Evolutionary conservation across 2,113 vertebrate genomes (phyloP), one percentile per base, ranked within the genome.

Genomic region (Brienomyrus longianalis): DNA sequence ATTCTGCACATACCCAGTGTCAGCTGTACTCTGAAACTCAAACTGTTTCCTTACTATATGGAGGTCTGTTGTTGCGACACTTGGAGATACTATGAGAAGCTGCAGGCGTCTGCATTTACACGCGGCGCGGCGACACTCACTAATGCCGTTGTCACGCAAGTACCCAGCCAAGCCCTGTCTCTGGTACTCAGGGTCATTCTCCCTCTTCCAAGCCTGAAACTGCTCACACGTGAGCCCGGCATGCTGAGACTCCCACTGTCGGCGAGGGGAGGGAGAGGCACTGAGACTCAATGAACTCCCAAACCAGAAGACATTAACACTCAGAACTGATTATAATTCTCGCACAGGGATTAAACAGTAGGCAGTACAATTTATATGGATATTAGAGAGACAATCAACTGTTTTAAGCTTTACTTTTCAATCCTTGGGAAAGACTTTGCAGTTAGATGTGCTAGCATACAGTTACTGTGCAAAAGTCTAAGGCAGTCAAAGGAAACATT

Each of bases 161-260:
- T 97, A 98, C 21, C 97, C 96, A 0, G 98, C 97, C 92, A 98
- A 93, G 19, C 97, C 97, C 90, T 97, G 97, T 3, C 91, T 95
- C 94, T 98, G 98, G 91, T 98, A 97, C 88, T 98, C 97, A 0
- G 97, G 97, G 88, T 98, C 97, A 2, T 98, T 98, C 86, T 96
- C 97, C 85, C 97, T 93, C 94, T 98, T 98, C 97, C 97, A 98
- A 91, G 93, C 95, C 95, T 97, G 97, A 94, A 98, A 98, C 88
- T 96, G 96, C 88, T 98, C 97, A 19, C 97, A 98, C 83, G 94
- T 93, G 50, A 96, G 90, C 2, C 95, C 94, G 88, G 94, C 93
- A 92, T 97, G 96, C 92, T 97, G 96, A 2, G 93, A 39, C 89
- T 97, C 96, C 96, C 96, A 97, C 96, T 97, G 91, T 19, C 21